These are phyloP conservation scores for Noctua pronuba DNA, from an alignment of 2,888 invertebrate species.

Conservation along the genomic window DNA sequence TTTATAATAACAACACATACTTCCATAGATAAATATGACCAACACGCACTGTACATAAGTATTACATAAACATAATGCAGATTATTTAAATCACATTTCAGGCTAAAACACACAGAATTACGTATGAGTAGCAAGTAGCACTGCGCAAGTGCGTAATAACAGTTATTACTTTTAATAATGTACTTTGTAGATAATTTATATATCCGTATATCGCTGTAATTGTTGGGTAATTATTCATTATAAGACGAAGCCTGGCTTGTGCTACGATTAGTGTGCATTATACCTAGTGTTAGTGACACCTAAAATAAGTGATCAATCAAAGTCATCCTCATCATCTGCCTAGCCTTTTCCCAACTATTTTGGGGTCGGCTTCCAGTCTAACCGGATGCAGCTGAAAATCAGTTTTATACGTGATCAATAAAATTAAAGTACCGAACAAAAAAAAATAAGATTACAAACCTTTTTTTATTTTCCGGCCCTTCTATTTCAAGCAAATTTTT, in stretches of 20 bases:
- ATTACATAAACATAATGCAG: slow-evolving; percentile 38
- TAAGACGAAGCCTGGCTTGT: not conserved
- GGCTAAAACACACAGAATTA: slow-evolving; percentile 47
- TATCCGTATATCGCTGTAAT: slow-evolving; percentile 36
- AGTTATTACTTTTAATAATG: slow-evolving; percentile 46
- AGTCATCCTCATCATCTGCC: too few species aligned
- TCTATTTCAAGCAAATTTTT: not conserved
- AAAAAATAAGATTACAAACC: not conserved
- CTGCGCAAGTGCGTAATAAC: slow-evolving; percentile 32
- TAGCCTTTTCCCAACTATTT: too few species aligned
- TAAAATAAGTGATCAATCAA: not conserved
- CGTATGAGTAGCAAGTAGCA: slow-evolving; percentile 9
- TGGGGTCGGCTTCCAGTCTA: too few species aligned
- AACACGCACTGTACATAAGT: slow-evolving; percentile 10
- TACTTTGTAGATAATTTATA: slow-evolving; percentile 31
- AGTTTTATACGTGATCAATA: too few species aligned
- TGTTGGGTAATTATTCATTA: slow-evolving; percentile 28
- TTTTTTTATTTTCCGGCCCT: not conserved
- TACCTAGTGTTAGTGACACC: not conserved
- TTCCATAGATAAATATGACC: not conserved
- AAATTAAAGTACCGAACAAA: not conserved
- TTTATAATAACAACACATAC: not conserved
- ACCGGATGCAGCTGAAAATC: too few species aligned
- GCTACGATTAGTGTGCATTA: not conserved
- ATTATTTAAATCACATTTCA: slow-evolving; percentile 43